phyloP scores from a whole-genome alignment of 2,888 invertebrate species.

The Abrostola triplasia region DNA sequence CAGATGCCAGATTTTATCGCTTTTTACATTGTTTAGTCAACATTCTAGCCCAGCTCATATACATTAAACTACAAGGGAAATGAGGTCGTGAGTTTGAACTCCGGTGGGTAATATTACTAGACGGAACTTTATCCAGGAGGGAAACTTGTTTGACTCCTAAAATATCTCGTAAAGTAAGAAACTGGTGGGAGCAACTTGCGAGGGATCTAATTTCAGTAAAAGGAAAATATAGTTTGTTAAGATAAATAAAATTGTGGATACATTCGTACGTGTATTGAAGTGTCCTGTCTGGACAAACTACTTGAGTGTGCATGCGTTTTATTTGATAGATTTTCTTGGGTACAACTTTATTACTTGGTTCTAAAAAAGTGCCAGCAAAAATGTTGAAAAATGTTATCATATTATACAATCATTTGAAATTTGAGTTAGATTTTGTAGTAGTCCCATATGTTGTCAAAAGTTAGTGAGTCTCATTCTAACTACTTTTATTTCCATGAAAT shows the following conservation, averaged over 20 bases:
- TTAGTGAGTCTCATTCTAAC: too few relatives aligned
- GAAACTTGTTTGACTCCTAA: slow-evolving; percentile 58
- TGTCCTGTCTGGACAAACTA: slow-evolving; percentile 28
- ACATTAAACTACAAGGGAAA: slow-evolving; percentile 52
- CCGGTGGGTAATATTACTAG: slow-evolving; percentile 60
- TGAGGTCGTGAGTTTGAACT: slow-evolving; percentile 53
- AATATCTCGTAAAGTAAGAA: slow-evolving; percentile 58
- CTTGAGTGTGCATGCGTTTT: slow-evolving; percentile 38
- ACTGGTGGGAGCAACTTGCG: slow-evolving; percentile 41
- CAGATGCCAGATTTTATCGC: slow-evolving; percentile 12
- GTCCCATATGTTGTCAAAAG: too few relatives aligned
- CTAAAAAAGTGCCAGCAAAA: slow-evolving; percentile 25
- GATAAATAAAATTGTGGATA: slow-evolving; percentile 40
- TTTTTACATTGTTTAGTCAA: slow-evolving; percentile 32
- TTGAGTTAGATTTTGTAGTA: too few relatives aligned
- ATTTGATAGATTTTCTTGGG: too few relatives aligned
- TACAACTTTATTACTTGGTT: too few relatives aligned
- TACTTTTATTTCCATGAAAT: too few relatives aligned
- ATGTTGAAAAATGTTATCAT: slow-evolving; percentile 10
- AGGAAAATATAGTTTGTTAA: slow-evolving; percentile 56
- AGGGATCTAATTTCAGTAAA: slow-evolving; percentile 52
- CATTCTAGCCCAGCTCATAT: slow-evolving; percentile 31
- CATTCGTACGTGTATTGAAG: slow-evolving; percentile 41
- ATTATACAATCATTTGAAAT: too few relatives aligned
- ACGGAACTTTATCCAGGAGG: slow-evolving; percentile 52